phyloP scores from a whole-genome alignment of 2,888 invertebrate genomes.

The Rhimphoctona megacephalus region DNA sequence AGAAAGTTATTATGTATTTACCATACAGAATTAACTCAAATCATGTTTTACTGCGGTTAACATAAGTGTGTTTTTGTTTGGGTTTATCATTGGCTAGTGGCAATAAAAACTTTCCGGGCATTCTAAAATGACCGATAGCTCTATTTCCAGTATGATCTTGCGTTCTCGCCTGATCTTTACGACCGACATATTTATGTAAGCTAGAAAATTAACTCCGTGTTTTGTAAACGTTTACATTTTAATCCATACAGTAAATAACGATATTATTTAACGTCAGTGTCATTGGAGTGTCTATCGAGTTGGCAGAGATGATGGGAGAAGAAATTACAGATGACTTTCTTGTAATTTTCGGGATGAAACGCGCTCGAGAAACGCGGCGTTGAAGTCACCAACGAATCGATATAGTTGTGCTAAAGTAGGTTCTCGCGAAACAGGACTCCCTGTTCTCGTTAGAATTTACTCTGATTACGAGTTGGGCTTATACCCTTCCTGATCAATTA shows the following conservation, averaged over 20 bases:
- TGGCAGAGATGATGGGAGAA: background rate
- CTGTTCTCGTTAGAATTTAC: constrained; percentile 21
- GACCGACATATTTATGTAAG: constrained; percentile 11
- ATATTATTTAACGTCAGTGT: background rate
- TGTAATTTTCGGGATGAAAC: background rate
- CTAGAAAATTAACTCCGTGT: background rate
- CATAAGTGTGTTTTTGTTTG: background rate
- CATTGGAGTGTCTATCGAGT: background rate
- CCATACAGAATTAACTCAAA: background rate
- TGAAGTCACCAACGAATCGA: constrained; percentile 55
- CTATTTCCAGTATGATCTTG: background rate
- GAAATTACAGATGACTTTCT: background rate
- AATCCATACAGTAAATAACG: background rate
- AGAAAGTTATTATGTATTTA: background rate
- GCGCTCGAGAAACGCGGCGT: constrained; percentile 41
- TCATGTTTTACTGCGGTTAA: background rate
- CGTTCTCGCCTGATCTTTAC: background rate
- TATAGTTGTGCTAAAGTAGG: background rate
- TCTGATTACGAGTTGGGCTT: constrained; percentile 23
- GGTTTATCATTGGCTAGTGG: background rate
- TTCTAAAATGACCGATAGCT: background rate
- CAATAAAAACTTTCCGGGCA: background rate
- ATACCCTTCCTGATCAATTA: constrained; percentile 6
- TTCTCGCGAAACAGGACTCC: constrained; percentile 17
- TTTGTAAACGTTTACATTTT: constrained; percentile 28